A percentile compares a stretch with the other conserved stretches of the same genome.
These are phyloP conservation scores for Euglossa dilemma DNA, from an alignment of 1,140 invertebrate genomes.

Conservation along the genomic window DNA sequence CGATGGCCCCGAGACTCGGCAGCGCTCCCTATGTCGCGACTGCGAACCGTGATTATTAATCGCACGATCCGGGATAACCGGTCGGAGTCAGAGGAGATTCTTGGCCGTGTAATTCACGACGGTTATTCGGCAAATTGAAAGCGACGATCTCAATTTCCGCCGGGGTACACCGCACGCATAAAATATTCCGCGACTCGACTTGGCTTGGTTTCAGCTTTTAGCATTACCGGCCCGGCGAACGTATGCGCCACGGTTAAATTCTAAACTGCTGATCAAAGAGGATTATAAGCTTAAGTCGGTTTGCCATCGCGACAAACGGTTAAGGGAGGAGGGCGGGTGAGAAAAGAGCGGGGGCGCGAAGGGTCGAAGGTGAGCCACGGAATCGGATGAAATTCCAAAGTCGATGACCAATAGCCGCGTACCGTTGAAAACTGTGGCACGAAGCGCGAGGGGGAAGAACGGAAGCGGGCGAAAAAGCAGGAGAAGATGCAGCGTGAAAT, in stretches of 20 bases:
- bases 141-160: conserved; percentile 34
- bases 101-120: conserved; percentile 31
- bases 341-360: too few species aligned
- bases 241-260: conserved; percentile 46
- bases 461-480: too few species aligned
- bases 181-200: conserved; percentile 54
- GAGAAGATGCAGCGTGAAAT: background rate
- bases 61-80: conserved; percentile 21
- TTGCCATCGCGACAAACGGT: conserved; percentile 1
- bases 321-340: too few species aligned
- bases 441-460: background rate
- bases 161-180: conserved; percentile 42
- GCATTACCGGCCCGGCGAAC: conserved; percentile 49
- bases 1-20: background rate
- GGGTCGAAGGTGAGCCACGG: too few species aligned
- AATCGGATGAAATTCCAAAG: too few species aligned
- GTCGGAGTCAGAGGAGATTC: background rate
- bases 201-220: conserved; percentile 58
- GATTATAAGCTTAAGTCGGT: conserved; percentile 51
- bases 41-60: too few species aligned
- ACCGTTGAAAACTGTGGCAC: too few species aligned
- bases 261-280: conserved; percentile 55
- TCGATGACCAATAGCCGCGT: too few species aligned
- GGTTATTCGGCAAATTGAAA: conserved; percentile 57
- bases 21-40: too few species aligned